Evolutionary conservation across 1,140 invertebrate genomes (phyloP), one percentile per base, ranked within the genome.

Genomic region (Calliphora vicina): DNA sequence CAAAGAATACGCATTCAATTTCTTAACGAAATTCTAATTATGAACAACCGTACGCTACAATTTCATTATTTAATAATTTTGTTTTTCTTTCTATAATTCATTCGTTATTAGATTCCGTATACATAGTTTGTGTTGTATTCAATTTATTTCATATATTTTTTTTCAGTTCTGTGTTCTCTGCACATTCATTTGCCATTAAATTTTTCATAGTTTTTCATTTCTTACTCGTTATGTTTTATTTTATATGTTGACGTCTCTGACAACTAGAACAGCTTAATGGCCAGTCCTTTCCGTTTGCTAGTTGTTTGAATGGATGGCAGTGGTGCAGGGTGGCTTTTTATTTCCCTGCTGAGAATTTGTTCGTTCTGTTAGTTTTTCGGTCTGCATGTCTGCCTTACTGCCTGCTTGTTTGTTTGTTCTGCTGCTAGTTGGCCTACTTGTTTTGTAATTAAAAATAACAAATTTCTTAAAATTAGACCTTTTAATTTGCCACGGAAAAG

Each of bases 381-480:
- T 50, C 17, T 50, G 45, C 45, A 15, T 13, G 17, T 13, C 13
- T 20, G 57, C 20, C 17, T 20, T 5, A 2, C 57, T 61, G 61
- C 20, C 61, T 1, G 61, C 25, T 23, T 23, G n/a, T 67, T 67
- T 67, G 20, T 67, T 23, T 67, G 20, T 25, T 23, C 8, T 23
- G 17, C n/a, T 67, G 61, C 8, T 67, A 67, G 61, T 67, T 67
- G 57, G 57, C 35, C 35, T 78, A 78, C 42, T 78, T 78, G 74
- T 78, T 78, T 78, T 78, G 74, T 78, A 78, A 78, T 78, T 78
- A 78, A 78, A 78, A 78, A 78, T 78, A 78, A 78, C 74, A 78
- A 78, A 78, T 78, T 78, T 78, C 74, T 78, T 23, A 10, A 78
- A 78, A 78, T 78, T 78, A 78, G 74, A 78, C 74, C 74, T 78